Conservation (phyloP, 2,888 invertebrate species). For the Heteromurus nitidus region DNA sequence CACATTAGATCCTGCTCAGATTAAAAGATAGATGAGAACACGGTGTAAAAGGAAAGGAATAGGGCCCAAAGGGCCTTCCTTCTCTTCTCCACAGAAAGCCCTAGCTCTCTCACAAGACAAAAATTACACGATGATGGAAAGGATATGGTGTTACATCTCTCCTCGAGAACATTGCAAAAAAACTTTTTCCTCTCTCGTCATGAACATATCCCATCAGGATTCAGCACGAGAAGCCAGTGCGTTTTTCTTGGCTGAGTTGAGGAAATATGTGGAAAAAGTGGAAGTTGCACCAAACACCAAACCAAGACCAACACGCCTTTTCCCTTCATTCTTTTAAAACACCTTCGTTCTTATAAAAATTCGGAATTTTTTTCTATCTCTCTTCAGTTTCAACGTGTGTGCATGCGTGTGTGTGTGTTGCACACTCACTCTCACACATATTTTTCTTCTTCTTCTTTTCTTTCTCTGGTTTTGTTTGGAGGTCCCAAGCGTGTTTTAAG, state of each 20-base stretch:
- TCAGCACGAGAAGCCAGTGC: neutral
- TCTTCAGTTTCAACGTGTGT: constrained; percentile 8
- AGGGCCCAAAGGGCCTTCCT: constrained; percentile 29
- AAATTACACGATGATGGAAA: constrained; percentile 35
- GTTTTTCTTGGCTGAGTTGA: neutral
- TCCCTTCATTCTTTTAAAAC: neutral
- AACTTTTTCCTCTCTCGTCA: neutral
- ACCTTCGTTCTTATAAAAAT: neutral
- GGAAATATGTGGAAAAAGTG: neutral
- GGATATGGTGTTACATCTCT: constrained; percentile 23
- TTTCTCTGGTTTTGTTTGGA: neutral
- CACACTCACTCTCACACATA: too few relatives aligned
- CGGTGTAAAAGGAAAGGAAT: constrained; percentile 28
- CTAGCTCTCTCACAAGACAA: too few relatives aligned
- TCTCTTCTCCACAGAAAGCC: too few relatives aligned
- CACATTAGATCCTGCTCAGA: too few relatives aligned
- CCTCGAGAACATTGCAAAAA: constrained; percentile 13
- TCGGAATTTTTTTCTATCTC: too few relatives aligned
- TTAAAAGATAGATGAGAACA: constrained; percentile 12
- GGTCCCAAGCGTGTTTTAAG: constrained; percentile 10
- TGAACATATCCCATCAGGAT: too few relatives aligned
- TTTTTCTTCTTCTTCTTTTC: too few relatives aligned
- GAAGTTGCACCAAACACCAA: too few relatives aligned
- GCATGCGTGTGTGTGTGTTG: neutral
- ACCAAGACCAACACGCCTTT: neutral